Evolutionary conservation across 2,113 vertebrate species (phyloP).

Genomic region (Alexandromys fortis): DNA sequence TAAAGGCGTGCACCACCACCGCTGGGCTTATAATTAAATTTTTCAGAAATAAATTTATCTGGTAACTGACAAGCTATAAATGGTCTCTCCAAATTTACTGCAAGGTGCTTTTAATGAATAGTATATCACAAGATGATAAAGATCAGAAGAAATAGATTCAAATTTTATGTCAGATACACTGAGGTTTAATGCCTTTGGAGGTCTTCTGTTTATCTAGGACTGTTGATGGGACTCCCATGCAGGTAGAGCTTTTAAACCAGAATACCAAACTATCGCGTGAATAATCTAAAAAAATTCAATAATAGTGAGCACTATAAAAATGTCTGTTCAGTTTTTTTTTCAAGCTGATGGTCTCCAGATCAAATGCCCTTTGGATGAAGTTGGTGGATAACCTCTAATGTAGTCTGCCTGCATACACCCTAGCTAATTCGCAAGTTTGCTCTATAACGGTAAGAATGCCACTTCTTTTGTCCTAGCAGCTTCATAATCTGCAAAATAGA

Average conservation of each 20-base stretch:
- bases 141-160: constrained; percentile 28
- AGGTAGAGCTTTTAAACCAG: background rate
- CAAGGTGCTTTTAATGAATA: background rate
- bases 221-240: background rate
- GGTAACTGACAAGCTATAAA: background rate
- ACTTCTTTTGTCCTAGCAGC: background rate
- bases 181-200: background rate
- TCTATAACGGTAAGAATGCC: constrained; percentile 14
- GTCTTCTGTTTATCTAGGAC: background rate
- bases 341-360: constrained; percentile 18
- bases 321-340: background rate
- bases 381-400: constrained; percentile 15
- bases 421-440: constrained; percentile 6
- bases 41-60: background rate
- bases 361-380: background rate
- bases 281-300: background rate
- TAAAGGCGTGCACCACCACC: too few relatives aligned
- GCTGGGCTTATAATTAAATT: background rate
- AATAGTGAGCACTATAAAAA: constrained; percentile 25
- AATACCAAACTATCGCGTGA: background rate
- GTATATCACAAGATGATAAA: background rate
- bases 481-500: constrained; percentile 38
- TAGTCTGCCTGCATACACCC: background rate
- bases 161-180: background rate
- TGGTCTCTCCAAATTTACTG: background rate